Percentiles rank a stretch among this genome's conserved stretches.
Conservation (phyloP, 2,797 vertebrate genomes). For the Threskiornis aethiopicus region DNA sequence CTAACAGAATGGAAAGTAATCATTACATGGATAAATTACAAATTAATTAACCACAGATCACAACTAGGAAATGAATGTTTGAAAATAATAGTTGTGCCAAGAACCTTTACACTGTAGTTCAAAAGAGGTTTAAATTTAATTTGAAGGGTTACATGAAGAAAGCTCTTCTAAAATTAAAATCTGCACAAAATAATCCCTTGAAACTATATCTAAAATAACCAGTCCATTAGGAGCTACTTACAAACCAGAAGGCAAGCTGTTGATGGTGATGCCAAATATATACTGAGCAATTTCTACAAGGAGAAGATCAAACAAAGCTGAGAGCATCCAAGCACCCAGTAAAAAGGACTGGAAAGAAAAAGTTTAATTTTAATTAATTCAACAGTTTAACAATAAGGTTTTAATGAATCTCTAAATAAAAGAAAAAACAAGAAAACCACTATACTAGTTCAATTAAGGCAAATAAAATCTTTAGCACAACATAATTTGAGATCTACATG, state of each 20-base stretch:
- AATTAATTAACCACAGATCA: not conserved
- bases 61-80: not conserved
- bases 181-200: not conserved
- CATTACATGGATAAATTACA: not conserved
- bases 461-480: not conserved
- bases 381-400: not conserved
- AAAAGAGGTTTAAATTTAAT: not conserved
- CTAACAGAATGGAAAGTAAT: not conserved
- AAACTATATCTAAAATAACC: not conserved
- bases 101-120: not conserved
- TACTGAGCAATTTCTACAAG: conserved; percentile 81
- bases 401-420: not conserved
- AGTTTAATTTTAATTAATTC: not conserved
- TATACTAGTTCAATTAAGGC: not conserved
- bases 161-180: not conserved
- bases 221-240: conserved; percentile 79
- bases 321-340: conserved; percentile 90
- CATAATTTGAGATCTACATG: not conserved
- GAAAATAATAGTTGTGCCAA: not conserved
- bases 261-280: conserved; percentile 84
- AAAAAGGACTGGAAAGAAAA: conserved; percentile 87
- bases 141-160: not conserved
- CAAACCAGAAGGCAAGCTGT: conserved; percentile 91
- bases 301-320: conserved; percentile 86
- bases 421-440: not conserved